phyloP scores from a whole-genome alignment of 2,888 invertebrate species.

The Andricus quercusramuli region DNA sequence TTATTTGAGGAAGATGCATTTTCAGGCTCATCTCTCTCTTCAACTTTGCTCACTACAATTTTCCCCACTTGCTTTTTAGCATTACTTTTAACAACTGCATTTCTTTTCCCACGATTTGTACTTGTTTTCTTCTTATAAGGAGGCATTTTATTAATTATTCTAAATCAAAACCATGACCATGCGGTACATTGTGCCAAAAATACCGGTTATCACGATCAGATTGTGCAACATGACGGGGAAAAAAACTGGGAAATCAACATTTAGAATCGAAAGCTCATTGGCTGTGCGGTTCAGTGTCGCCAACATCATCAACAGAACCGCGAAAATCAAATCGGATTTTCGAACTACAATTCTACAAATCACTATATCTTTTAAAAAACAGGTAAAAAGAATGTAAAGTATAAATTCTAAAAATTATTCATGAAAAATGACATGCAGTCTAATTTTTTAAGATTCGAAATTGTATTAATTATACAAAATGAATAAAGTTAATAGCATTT shows the following conservation, averaged over 20 bases:
- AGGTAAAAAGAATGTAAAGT: too few species aligned
- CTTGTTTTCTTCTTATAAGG: neutral
- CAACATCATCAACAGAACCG: neutral
- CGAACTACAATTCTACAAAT: neutral
- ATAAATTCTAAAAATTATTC: too few species aligned
- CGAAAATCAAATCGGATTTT: neutral
- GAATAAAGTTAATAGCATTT: too few species aligned
- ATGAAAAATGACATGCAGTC: too few species aligned
- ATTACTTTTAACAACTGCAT: neutral
- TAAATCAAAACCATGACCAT: neutral
- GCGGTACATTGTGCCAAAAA: neutral
- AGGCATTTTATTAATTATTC: neutral
- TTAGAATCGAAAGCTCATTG: neutral
- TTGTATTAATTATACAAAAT: too few species aligned
- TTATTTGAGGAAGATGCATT: neutral
- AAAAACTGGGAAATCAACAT: neutral
- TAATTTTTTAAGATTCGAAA: too few species aligned
- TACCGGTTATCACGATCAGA: neutral
- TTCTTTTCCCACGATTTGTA: neutral
- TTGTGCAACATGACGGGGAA: neutral
- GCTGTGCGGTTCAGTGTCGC: neutral
- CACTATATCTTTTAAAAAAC: too few species aligned
- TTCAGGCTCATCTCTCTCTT: neutral
- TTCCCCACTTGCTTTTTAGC: neutral
- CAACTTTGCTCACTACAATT: neutral